Conservation (phyloP, 2,797 vertebrate species). For the Oophaga sylvatica region DNA sequence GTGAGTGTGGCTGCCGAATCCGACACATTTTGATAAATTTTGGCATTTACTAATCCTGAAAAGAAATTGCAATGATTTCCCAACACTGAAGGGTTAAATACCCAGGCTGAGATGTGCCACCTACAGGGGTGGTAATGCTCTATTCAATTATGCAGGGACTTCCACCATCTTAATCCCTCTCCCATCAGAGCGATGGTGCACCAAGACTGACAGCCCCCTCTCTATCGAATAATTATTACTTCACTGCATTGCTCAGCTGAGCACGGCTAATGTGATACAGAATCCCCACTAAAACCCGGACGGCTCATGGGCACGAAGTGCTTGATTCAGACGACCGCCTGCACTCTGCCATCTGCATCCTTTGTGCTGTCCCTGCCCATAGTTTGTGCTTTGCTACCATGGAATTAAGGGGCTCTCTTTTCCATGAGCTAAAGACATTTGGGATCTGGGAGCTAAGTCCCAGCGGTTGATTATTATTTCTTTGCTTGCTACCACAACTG, state of each 20-base stretch:
- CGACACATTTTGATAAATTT: not conserved
- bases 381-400: constrained; percentile 69
- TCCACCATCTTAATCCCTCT: constrained; percentile 84
- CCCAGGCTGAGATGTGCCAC: constrained; percentile 63
- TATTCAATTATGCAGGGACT: constrained; percentile 77
- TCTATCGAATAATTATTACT: constrained; percentile 64
- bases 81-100: constrained; percentile 29
- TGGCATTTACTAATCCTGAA: not conserved
- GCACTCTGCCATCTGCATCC: constrained; percentile 63
- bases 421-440: constrained; percentile 67
- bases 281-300: constrained; percentile 78
- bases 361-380: constrained; percentile 65
- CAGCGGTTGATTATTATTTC: constrained; percentile 54
- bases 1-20: not conserved
- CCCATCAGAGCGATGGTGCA: constrained; percentile 77
- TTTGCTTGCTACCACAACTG: constrained; percentile 30
- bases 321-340: constrained; percentile 67
- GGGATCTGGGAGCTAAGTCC: constrained; percentile 58
- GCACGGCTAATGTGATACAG: constrained; percentile 76
- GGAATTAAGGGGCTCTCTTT: constrained; percentile 70
- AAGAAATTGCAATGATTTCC: not conserved
- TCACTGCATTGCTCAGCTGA: constrained; percentile 69
- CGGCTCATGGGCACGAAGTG: constrained; percentile 78
- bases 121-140: constrained; percentile 68
- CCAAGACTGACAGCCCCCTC: constrained; percentile 69